Evolutionary conservation across 2,888 invertebrate genomes (phyloP), one percentile per base, ranked within the genome.

Genomic region (Mechanitis messenoides): DNA sequence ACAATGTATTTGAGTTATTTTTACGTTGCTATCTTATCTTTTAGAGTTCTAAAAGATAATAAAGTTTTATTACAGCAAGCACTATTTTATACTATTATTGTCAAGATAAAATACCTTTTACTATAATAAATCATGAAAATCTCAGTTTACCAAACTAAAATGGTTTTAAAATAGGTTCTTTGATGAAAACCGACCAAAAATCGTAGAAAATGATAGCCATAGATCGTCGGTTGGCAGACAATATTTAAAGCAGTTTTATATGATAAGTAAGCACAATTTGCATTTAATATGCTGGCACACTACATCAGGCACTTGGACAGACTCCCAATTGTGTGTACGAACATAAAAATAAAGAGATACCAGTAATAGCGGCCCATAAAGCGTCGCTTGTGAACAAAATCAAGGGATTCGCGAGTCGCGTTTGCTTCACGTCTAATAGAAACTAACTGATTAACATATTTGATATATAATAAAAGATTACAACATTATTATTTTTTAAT

Each of bases 231-330:
- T 50, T 50, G 50, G 50, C 50, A 50, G 50, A 63, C 57, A 63
- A 53, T 59, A 61, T 57, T 55, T 64, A 61, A 66, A 66, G 59
- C 33, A 56, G 58, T 66, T 66, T 66, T 62, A 56, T 66, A 66
- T 66, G 66, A 61, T 64, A 66, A 66, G 45, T 53, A 56, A 56
- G 58, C 61, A 53, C 54, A 46, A 64, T 63, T 66, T 61, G 61
- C 66, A 66, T 66, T 63, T 66, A 66, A 66, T 66, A 66, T 64
- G 61, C 59, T 64, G 64, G 66, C 66, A 60, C 59, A 64, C 53
- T 64, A 58, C 56, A 64, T 66, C 61, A 62, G 12, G 5, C 57
- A 55, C 55, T 63, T 66, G 66, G 66, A 66, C 58, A 55, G 46
- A 35, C 61, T 61, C 66, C 66, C 66, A 66, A 61, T 64, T 61